Evolutionary conservation across 2,113 vertebrate genomes (phyloP).

Genomic region (Chlorocebus sabaeus): DNA sequence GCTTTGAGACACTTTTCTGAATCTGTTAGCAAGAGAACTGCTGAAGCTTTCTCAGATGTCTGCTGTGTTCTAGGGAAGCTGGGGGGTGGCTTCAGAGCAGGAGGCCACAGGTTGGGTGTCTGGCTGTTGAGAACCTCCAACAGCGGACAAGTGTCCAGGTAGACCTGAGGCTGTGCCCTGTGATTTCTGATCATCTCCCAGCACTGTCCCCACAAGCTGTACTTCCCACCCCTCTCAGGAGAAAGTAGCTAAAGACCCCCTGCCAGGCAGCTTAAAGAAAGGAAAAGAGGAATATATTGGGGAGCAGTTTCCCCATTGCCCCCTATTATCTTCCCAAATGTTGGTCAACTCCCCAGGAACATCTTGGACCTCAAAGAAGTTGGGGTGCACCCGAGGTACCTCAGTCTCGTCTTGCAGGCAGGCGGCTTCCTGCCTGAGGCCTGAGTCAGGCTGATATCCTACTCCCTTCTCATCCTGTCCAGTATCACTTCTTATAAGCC

Average conservation of each 20-base stretch:
- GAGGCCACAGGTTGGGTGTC: too few species aligned
- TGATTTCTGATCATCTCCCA: neutral
- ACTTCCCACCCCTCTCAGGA: neutral
- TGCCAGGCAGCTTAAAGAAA: neutral
- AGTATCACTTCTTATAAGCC: neutral
- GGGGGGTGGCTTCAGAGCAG: accelerated
- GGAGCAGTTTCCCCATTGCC: neutral
- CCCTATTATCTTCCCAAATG: too few species aligned
- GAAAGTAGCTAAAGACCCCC: neutral
- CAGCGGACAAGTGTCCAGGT: neutral
- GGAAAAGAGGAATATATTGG: accelerated
- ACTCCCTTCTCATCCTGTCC: neutral
- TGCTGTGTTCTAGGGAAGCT: neutral
- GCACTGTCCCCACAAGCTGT: neutral
- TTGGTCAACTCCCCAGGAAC: neutral
- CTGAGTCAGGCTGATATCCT: neutral
- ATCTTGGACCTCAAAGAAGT: neutral
- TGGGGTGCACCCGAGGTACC: neutral
- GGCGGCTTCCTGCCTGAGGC: neutral
- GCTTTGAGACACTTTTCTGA: neutral
- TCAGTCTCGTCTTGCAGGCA: too few species aligned
- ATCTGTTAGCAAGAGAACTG: neutral
- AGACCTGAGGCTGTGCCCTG: neutral
- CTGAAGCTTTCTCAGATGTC: neutral
- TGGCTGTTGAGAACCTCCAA: neutral